Base-by-base conservation (phyloP, 2,888 invertebrate species). In the Luperina testacea region DNA sequence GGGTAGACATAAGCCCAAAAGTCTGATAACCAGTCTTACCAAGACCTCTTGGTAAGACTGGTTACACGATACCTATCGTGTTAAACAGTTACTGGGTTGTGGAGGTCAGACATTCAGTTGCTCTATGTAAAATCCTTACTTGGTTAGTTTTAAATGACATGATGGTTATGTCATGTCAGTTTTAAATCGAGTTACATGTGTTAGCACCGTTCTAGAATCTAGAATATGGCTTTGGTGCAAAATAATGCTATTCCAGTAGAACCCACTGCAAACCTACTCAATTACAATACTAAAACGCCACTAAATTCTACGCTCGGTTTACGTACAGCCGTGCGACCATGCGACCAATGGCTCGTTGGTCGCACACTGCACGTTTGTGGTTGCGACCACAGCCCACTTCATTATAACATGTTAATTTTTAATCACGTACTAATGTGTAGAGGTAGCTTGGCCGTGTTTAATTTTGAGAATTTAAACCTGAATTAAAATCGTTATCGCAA, bases 391-490 rank as follows among this genome's bases (percentile, higher is more conserved):
- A 72, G 17, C n/a, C 59, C 57, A 61, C 59, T 32, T 65, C 85
- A 85, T 84, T 87, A 87, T 85, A 72, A 69, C 64, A 85, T 80
- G 85, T 87, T 75, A 87, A 87, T 87, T 85, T 87, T 80, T 87
- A 87, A 85, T 87, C 68, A 76, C 63, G 45, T 71, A 38, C 63
- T 15, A 51, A 57, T n/a, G n/a, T 24, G 42, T 9, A 59, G 9
- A 32, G 32, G 8, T 42, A 27, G 32, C n/a, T 8, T 24, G 27
- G 2, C 59, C 7, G 42, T 64, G 11, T 61, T 82, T 68, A 38
- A 51, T 83, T 57, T 57, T 77, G 15, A n/a, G 20, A 42, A n/a
- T 57, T 82, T 38, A 42, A 7, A 27, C 11, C 13, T 74, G 5
- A 11, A 80, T 42, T 61, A 24, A 11, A 63, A 63, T 27, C 0